These are phyloP conservation scores for Prolemur simus DNA, from an alignment of 2,113 vertebrate genomes.

Conservation along the genomic window DNA sequence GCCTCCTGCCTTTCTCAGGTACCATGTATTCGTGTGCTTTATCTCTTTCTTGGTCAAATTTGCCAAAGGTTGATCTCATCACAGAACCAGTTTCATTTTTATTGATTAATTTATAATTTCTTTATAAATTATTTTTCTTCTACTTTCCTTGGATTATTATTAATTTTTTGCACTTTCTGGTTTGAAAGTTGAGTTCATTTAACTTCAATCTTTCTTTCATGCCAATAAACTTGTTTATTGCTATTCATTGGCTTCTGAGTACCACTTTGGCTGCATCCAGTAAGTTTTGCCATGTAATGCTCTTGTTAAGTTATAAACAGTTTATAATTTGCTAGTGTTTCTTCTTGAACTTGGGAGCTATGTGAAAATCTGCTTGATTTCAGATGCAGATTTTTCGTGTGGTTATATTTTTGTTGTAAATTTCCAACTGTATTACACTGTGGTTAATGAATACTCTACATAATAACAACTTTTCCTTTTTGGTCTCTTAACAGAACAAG, in stretches of 20 bases:
- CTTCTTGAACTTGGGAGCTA: background rate
- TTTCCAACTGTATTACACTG: background rate
- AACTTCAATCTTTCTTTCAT: background rate
- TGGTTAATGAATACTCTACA: background rate
- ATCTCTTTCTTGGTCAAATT: background rate
- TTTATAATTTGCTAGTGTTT: constrained; percentile 31
- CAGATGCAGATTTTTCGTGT: background rate
- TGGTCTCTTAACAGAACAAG: background rate
- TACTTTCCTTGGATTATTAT: background rate
- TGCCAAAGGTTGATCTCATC: background rate
- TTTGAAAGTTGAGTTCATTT: background rate
- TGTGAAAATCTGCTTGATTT: constrained; percentile 9
- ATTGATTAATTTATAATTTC: background rate
- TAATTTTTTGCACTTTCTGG: background rate
- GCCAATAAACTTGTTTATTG: background rate
- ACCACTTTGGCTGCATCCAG: background rate
- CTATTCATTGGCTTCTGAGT: background rate
- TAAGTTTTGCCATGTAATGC: background rate
- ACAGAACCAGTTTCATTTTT: background rate
- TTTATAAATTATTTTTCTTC: background rate
- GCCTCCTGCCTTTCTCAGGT: background rate
- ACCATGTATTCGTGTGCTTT: background rate
- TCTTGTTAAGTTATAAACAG: background rate
- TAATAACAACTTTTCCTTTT: background rate
- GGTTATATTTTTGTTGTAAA: background rate